Conservation (phyloP, 2,113 vertebrate genomes). For the Solea solea region DNA sequence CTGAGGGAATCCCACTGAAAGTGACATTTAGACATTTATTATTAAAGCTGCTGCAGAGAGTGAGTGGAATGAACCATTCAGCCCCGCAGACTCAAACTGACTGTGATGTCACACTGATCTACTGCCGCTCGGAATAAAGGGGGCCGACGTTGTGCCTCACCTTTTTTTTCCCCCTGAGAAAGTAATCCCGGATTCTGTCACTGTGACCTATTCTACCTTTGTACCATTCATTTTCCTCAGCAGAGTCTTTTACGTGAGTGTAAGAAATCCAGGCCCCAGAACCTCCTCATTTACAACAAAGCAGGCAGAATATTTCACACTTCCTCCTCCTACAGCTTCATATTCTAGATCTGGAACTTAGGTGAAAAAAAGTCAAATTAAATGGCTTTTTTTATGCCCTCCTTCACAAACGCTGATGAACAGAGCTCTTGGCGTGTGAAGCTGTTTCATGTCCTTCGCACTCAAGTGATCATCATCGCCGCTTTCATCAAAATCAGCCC, state of each 20-base stretch:
- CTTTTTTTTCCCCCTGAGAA: not conserved
- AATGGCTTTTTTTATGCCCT: conserved; percentile 21
- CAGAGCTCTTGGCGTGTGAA: conserved; percentile 23
- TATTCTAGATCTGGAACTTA: conserved; percentile 22
- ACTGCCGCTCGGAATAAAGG: conserved; percentile 21
- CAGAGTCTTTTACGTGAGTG: conserved; percentile 25
- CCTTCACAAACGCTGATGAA: conserved; percentile 33
- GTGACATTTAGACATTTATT: conserved; percentile 14
- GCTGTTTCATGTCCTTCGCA: conserved; percentile 23
- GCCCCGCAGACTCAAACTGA: conserved; percentile 15
- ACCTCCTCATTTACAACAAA: conserved; percentile 13
- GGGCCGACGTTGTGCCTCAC: conserved; percentile 15
- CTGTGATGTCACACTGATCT: conserved; percentile 49
- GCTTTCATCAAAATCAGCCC: conserved; percentile 56
- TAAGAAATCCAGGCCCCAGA: conserved; percentile 39
- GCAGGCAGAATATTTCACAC: conserved; percentile 15
- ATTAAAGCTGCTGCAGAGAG: conserved; percentile 14
- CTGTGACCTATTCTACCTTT: conserved; percentile 46
- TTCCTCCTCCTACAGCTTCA: conserved; percentile 3
- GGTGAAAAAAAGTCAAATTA: conserved; percentile 12
- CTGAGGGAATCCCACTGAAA: conserved; percentile 13
- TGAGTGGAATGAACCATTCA: conserved; percentile 23
- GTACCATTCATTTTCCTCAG: conserved; percentile 27
- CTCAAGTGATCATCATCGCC: conserved; percentile 34
- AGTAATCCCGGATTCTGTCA: conserved; percentile 51